Evolutionary conservation across 30 jellyfish, hydroid and myxozoan genomes (phyloP).

Genomic region (Pelagia noctiluca): DNA sequence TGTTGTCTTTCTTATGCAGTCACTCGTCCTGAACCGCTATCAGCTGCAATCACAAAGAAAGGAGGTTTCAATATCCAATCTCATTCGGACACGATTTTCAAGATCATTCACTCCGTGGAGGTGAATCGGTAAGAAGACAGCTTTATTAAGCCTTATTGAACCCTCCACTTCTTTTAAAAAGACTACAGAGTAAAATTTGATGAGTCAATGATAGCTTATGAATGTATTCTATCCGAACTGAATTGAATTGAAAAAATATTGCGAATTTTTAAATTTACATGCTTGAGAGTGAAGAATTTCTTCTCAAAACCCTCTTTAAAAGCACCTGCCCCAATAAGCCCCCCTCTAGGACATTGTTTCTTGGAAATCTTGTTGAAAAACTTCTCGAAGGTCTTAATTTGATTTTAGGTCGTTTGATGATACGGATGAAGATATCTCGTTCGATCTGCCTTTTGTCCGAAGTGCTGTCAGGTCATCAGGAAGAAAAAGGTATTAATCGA

Average conservation of each 20-base stretch:
- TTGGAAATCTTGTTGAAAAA: too few species aligned
- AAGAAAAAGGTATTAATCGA: slow-evolving; percentile 12
- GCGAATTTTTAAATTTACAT: too few species aligned
- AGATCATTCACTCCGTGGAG: slow-evolving; percentile 46
- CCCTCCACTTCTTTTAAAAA: too few species aligned
- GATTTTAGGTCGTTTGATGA: too few species aligned
- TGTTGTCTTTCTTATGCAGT: slow-evolving; percentile 19
- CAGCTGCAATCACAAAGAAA: slow-evolving; percentile 43
- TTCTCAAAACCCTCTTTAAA: too few species aligned
- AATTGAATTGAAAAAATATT: too few species aligned
- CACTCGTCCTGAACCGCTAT: slow-evolving; percentile 40
- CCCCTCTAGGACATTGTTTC: too few species aligned
- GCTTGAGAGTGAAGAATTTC: too few species aligned
- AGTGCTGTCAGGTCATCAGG: slow-evolving; percentile 40
- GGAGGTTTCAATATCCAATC: neutral
- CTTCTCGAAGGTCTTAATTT: too few species aligned
- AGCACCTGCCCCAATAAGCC: too few species aligned
- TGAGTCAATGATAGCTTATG: neutral
- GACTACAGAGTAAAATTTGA: too few species aligned
- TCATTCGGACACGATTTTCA: slow-evolving; percentile 58
- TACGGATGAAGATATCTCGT: slow-evolving; percentile 11
- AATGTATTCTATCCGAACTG: neutral
- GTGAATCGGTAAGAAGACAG: slow-evolving; percentile 47
- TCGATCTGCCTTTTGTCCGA: slow-evolving; percentile 44
- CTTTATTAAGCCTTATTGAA: too few species aligned